phyloP scores from a whole-genome alignment of 2,113 vertebrate genomes.

The Micronycteris hirsuta region DNA sequence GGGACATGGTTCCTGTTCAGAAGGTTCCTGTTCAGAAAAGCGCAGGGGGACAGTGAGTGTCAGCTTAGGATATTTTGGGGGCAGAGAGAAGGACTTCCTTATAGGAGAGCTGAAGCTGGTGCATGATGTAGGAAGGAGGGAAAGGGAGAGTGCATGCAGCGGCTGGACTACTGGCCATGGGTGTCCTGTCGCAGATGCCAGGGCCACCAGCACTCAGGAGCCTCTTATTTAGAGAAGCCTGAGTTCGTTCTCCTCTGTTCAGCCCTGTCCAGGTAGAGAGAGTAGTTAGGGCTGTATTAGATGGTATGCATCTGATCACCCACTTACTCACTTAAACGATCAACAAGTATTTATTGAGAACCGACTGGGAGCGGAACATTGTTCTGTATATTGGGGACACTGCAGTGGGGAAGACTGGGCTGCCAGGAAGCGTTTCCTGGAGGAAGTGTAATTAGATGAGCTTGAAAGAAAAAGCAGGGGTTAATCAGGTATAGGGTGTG shows the following conservation, averaged over 20 bases:
- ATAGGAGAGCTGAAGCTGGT: not conserved
- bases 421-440: not conserved
- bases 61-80: not conserved
- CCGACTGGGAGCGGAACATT: not conserved
- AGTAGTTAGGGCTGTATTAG: not conserved
- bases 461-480: not conserved
- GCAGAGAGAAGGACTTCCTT: not conserved
- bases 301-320: not conserved
- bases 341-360: not conserved
- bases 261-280: not conserved
- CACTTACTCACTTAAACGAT: not conserved
- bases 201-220: not conserved
- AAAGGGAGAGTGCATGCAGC: not conserved
- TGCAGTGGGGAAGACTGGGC: not conserved
- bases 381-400: not conserved
- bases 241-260: too few relatives aligned
- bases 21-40: not conserved
- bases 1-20: not conserved
- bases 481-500: not conserved
- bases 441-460: not conserved
- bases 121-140: not conserved
- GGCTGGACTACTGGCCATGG: not conserved
- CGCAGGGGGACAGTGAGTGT: not conserved
- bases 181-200: not conserved
- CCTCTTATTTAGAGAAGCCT: not conserved